A percentile compares a stretch with the other conserved stretches of the same genome.
These are phyloP conservation scores for Cyprinus carpio DNA, from an alignment of 2,113 vertebrate genomes.

Conservation along the genomic window DNA sequence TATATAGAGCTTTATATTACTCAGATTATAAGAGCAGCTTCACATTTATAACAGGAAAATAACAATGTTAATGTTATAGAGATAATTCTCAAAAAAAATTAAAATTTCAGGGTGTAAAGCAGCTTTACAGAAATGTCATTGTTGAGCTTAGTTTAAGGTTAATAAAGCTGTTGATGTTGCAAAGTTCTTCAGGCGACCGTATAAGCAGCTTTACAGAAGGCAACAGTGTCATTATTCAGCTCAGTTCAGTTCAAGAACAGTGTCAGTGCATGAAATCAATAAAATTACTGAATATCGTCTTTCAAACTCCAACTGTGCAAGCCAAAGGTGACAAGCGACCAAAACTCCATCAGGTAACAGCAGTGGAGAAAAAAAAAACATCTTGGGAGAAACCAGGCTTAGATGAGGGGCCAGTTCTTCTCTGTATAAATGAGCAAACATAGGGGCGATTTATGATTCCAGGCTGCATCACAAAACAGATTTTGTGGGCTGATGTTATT, in stretches of 20 bases:
- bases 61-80: neutral
- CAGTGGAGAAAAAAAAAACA: too few relatives aligned
- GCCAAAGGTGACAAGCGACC: neutral
- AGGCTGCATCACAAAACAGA: neutral
- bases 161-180: neutral
- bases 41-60: neutral
- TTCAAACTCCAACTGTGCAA: neutral
- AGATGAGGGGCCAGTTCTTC: too few relatives aligned
- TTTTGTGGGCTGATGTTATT: neutral
- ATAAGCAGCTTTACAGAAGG: neutral
- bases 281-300: neutral
- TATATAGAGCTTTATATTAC: too few relatives aligned
- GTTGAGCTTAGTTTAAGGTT: neutral
- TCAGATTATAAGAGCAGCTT: neutral
- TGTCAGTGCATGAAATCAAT: neutral
- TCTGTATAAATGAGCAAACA: too few relatives aligned
- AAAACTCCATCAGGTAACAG: neutral
- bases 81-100: neutral
- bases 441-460: neutral
- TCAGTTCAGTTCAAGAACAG: neutral
- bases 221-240: neutral
- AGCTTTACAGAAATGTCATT: neutral
- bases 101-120: neutral
- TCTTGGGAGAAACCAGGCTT: too few relatives aligned
- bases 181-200: neutral